These are phyloP conservation scores for Saturnia pavonia DNA, from an alignment of 2,888 invertebrate genomes.

Conservation along the genomic window DNA sequence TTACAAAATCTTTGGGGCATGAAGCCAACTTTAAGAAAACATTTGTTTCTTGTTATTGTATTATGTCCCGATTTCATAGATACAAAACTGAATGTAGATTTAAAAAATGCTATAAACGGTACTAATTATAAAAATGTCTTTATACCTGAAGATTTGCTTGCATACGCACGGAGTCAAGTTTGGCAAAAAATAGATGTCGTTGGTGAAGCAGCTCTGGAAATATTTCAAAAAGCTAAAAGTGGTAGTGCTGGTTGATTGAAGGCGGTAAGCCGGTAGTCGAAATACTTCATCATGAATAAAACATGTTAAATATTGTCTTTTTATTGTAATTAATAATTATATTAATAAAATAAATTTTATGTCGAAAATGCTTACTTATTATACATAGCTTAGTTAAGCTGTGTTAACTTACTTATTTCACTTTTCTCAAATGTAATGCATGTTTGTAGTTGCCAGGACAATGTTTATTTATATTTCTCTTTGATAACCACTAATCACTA, in stretches of 20 bases:
- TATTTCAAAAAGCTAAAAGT: constrained; percentile 65
- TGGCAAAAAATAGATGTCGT: constrained; percentile 58
- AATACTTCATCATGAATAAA: background rate
- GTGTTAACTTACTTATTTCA: too few species aligned
- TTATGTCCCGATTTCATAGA: constrained; percentile 67
- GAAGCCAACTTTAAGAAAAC: constrained; percentile 56
- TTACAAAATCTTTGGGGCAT: constrained; percentile 63
- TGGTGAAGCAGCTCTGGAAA: constrained; percentile 51
- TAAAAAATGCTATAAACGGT: background rate
- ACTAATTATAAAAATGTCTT: constrained; percentile 26
- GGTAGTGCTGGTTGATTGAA: constrained; percentile 80
- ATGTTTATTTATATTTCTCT: too few species aligned
- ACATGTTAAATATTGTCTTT: background rate
- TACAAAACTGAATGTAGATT: constrained; percentile 45
- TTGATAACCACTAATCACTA: too few species aligned
- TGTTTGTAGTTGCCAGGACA: too few species aligned
- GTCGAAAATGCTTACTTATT: too few species aligned
- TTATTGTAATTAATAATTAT: too few species aligned
- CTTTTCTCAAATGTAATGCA: too few species aligned
- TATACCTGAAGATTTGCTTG: constrained; percentile 30
- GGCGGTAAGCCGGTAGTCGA: constrained; percentile 58
- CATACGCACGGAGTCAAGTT: constrained; percentile 26
- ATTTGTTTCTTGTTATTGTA: constrained; percentile 42
- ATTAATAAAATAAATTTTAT: too few species aligned
- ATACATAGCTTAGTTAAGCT: too few species aligned